Base-by-base conservation (phyloP, 1,140 invertebrate genomes). In the Megalonaias nervosa region DNA sequence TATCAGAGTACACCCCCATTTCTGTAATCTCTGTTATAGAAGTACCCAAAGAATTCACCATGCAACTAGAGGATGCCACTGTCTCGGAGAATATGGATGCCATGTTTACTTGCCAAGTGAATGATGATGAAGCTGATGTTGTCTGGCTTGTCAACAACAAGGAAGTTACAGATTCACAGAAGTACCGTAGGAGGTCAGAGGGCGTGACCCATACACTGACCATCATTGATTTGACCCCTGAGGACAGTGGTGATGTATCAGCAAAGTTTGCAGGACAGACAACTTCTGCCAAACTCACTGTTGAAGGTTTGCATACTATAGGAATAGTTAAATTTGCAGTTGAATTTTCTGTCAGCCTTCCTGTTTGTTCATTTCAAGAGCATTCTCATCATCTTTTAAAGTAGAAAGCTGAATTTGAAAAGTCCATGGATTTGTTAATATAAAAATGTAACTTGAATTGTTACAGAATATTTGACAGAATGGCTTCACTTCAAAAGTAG, bases 101-200 rank as follows among this genome's bases (percentile, higher is more conserved):
- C 13, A 85, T 82, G 13, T 88, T 91, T 82, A 87, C 82, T 48
- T 89, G 88, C 73, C 80, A 84, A 62, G 83, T 86, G 56, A 87
- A 87, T 58, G 88, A 90, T 79, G 87, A 89, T 61, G 86, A 90
- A 69, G 64, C 78, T 9, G 83, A 86, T 26, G 86, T 89, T 15
- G 75, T 77, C 57, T 91, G 90, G 90, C 80, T 85, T 66, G 83
- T 89, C 64, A 82, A 89, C 74, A 84, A 81, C 66, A 86, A 89
- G 71, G 84, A 82, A 48, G 38, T 90, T 13, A 75, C 76, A 11
- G 82, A 84, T 26, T 84, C 82, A 21, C 82, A 89, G 69, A 90
- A 89, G 80, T 93, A 97, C 67, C 95, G 96, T 3, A 84, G 86
- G 5, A 74, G 66, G 19, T 81, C 80, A 57, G 86, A 89, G 67